Base-by-base conservation (phyloP, 2,888 invertebrate species). In the Galerucella calmariensis region DNA sequence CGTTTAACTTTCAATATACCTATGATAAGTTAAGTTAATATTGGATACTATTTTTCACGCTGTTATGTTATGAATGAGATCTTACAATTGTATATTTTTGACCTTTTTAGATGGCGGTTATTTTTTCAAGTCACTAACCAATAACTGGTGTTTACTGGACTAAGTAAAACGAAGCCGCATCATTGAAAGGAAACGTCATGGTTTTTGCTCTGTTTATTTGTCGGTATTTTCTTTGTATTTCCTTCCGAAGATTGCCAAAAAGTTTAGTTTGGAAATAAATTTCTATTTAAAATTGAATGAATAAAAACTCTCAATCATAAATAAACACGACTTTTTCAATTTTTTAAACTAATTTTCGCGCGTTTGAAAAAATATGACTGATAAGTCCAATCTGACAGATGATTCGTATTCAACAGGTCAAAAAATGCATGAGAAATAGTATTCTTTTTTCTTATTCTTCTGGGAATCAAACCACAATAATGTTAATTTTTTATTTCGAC, bases 121-220 rank as follows among this genome's bases (percentile, higher is more conserved):
- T 72, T 71, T 75, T 75, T 67, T 66, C 74, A 73, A 75, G 71
- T 69, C 66, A 73, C 61, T 79, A 70, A 76, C 76, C 77, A 76
- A 35, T 77, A 77, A 77, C 75, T 67, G 69, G 72, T 76, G 77
- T 68, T 76, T 63, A 76, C 61, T 74, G 72, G 62, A 76, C 70
- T 76, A 71, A 74, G 72, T 56, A 68, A 67, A 69, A 71, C 56
- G 77, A 75, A 77, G 74, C 74, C 77, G 74, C 77, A 62, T 62
- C 46, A 68, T 68, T 63, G 71, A 71, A 71, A 74, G 67, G 63
- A 71, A 71, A 71, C 63, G 74, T 67, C 35, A 63, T 68, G 71
- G 71, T 68, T 67, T 56, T 63, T 71, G 71, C 74, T 65, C 74
- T 48, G 41, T 63, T 51, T 58, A 73, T 56, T 56, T 20, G 56